A percentile compares a stretch with the other conserved stretches of the same genome.
phyloP scores from a whole-genome alignment of 1,140 invertebrate species.

The Solenopsis fugax region DNA sequence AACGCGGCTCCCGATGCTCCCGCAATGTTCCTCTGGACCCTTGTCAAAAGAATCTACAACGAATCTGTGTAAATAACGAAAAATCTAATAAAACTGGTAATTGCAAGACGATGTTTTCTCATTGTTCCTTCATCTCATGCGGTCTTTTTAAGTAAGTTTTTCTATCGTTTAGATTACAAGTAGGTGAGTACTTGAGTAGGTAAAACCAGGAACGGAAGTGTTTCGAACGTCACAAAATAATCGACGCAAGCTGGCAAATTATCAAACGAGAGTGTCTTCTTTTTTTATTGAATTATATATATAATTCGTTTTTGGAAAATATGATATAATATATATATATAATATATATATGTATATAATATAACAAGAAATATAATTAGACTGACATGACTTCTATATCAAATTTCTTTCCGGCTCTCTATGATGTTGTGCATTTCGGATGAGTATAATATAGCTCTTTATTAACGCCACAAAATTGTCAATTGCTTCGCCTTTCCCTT shows the following conservation, averaged over 20 bases:
- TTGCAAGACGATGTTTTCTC: constrained; percentile 40
- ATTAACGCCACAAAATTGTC: constrained; percentile 66
- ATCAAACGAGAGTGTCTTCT: constrained; percentile 82
- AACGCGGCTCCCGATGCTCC: constrained; percentile 61
- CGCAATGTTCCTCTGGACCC: constrained; percentile 85
- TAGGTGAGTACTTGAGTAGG: background rate
- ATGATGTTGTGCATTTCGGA: constrained; percentile 82
- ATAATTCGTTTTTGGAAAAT: constrained; percentile 86
- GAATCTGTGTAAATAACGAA: constrained; percentile 77
- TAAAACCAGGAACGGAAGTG: background rate
- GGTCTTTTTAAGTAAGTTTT: background rate
- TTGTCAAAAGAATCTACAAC: constrained; percentile 80
- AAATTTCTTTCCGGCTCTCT: constrained; percentile 78
- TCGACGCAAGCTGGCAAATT: constrained; percentile 69
- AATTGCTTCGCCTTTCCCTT: constrained; percentile 57
- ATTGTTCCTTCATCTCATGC: background rate
- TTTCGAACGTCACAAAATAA: constrained; percentile 49
- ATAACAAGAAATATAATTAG: constrained; percentile 86
- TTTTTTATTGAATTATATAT: constrained; percentile 85
- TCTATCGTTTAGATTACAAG: background rate
- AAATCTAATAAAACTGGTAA: constrained; percentile 77
- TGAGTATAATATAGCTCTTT: constrained; percentile 74
- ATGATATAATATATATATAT: constrained; percentile 79
- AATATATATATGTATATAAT: constrained; percentile 84
- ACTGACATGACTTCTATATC: constrained; percentile 85